Base-by-base conservation (phyloP, 2,888 invertebrate species). In the Chrysolina haemoptera region DNA sequence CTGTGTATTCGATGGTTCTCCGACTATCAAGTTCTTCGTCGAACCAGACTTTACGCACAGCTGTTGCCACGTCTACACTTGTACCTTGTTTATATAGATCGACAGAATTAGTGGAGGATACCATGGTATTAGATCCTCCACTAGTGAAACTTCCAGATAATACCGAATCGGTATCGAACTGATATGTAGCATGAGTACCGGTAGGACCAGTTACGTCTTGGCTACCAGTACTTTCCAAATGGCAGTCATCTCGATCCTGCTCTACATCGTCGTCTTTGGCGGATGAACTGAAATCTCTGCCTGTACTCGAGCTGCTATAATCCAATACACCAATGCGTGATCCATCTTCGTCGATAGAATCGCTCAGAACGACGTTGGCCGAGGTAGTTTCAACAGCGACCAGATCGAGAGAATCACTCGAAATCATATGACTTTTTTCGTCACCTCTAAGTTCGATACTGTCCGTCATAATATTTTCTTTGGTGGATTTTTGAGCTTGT, bases 131-230 rank as follows among this genome's bases (percentile, higher is more conserved):
- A 71, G 95, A 95, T 79, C 95, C 95, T 78, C 91, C 92, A 86
- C 95, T 95, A 20, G 95, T 95, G 69, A 95, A 92, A 86, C 95
- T 95, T 69, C 95, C 95, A 0, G 95, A 95, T 93, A 95, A 95
- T 50, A 95, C 92, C 0, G 95, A 96, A 84, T 95, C 95, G 0
- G 94, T 94, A 86, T 95, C 95, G 79, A 94, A 94, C 85, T 95
- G 95, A 84, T 94, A 95, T 0, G 95, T 95, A 12, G 95, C 95
- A 81, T 95, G 92, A 1, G 95, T 95, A 0, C 94, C 95, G 62
- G 93, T 93, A 0, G 95, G 94, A 80, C 94, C 95, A 10, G 94
- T 94, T 3, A 92, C 93, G 83, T 95, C 95, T 68, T 94, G 85
- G 79, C 93, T 94, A 79, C 93, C 94, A 0, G 93, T 93, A 82